Evolutionary conservation across 2,888 invertebrate genomes (phyloP).

Genomic region (Gortyna flavago): DNA sequence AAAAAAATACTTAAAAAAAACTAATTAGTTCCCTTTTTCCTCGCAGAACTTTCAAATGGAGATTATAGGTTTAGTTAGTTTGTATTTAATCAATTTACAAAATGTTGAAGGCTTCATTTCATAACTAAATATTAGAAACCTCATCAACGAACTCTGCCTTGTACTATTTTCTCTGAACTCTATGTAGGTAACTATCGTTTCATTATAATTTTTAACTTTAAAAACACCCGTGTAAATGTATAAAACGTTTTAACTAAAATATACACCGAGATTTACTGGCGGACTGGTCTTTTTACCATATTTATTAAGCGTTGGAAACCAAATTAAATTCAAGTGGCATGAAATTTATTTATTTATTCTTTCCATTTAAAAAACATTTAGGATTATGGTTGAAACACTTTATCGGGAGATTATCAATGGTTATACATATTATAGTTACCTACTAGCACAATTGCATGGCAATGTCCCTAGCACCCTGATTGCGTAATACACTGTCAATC

Average conservation of each 20-base stretch:
- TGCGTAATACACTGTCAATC: too few relatives aligned
- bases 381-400: not conserved
- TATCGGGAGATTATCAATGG: not conserved
- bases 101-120: not conserved
- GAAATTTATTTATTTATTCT: slow-evolving; percentile 10
- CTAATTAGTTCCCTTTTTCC: too few relatives aligned
- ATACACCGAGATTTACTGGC: slow-evolving; percentile 6
- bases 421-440: not conserved
- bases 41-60: too few relatives aligned
- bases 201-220: not conserved
- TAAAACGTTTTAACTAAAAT: slow-evolving; percentile 16
- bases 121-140: not conserved
- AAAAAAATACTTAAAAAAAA: too few relatives aligned
- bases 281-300: slow-evolving; percentile 26
- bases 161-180: not conserved
- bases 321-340: slow-evolving; percentile 35
- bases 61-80: not conserved
- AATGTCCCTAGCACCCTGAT: not conserved
- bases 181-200: not conserved
- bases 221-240: not conserved
- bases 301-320: slow-evolving; percentile 21
- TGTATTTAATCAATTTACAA: not conserved
- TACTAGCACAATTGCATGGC: not conserved
- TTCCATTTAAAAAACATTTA: slow-evolving; percentile 4
- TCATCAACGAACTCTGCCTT: not conserved